A percentile compares a stretch with the other conserved stretches of the same genome.
Evolutionary conservation across 2,113 vertebrate genomes (phyloP).

Genomic region (Phalacrocorax pelagicus): DNA sequence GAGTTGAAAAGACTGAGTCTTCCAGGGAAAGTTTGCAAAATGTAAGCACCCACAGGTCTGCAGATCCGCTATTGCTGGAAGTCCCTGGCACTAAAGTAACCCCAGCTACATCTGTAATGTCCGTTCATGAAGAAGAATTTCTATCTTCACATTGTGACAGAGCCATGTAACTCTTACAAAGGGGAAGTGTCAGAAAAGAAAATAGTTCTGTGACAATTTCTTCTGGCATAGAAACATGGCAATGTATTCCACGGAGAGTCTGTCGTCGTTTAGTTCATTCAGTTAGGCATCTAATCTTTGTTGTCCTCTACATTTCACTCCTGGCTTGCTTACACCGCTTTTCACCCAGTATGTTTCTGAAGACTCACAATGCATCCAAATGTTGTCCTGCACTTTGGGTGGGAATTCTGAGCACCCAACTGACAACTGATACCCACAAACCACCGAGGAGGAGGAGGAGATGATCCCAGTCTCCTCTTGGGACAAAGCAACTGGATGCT

Average conservation of each 20-base stretch:
- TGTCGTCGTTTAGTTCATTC: not conserved
- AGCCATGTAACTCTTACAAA: not conserved
- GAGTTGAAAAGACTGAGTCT: not conserved
- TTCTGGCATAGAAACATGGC: not conserved
- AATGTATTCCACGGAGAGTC: not conserved
- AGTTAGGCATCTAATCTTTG: not conserved
- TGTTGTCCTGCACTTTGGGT: not conserved
- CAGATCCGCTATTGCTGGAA: not conserved
- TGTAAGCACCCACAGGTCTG: not conserved
- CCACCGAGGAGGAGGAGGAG: not conserved
- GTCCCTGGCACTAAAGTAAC: not conserved
- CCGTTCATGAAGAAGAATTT: not conserved
- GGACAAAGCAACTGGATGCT: rapidly evolving
- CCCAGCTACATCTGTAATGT: not conserved
- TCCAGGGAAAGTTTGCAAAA: not conserved
- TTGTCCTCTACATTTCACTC: not conserved
- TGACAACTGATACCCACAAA: not conserved
- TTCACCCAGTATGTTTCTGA: not conserved
- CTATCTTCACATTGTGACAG: not conserved
- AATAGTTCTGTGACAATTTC: not conserved
- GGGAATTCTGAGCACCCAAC: not conserved
- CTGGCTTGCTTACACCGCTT: not conserved
- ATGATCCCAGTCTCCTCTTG: rapidly evolving
- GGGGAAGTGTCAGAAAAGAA: not conserved
- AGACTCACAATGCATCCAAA: not conserved